Base-by-base conservation (phyloP, 2,113 vertebrate genomes). In the Mystacornis crossleyi region DNA sequence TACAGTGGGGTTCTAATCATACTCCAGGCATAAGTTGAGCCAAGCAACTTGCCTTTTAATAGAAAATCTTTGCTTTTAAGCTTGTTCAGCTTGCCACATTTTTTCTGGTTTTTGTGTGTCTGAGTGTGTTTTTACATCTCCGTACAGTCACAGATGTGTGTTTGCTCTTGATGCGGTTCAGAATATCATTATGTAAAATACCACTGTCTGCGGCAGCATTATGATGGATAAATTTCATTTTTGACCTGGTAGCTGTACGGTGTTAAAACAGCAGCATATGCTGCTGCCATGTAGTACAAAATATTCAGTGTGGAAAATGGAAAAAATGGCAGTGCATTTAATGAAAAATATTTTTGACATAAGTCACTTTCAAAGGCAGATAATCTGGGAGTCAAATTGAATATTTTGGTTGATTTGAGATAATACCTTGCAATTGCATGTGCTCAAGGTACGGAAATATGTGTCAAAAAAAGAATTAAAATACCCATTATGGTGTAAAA, bases 1-100 rank as follows among this genome's bases (percentile, higher is more conserved):
- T 98, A 95, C 92, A 94, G 95, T 97, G 97, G 97, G 95, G 64
- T 97, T 97, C 97, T 98, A 97, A 97, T 98, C 93, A 96, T 88
- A 89, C 69, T 93, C 24, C 34, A 93, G 40, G 94, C 23, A 18
- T 93, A 88, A 95, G 88, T 93, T 94, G 90, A 97, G 84, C 84
- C 6, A 9, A 78, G 81, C 89, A 96, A 96, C 95, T 97, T 93
- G 70, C 72, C 85, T 98, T 97, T 95, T 96, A 96, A 97, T 97
- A 83, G 91, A 95, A 97, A 96, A 72, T 93, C 78, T 92, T 97
- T 92, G 43, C 78, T 97, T 95, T 93, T 93, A 94, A 94, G 92
- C 91, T 95, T 95, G 93, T 97, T 98, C 91, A 77, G 10, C 93
- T 92, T 96, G 75, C 48, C 58, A 15, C 67, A 50, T 90, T 70